Evolutionary conservation across 2,797 vertebrate species (phyloP).

Genomic region (Buceros bicornis): DNA sequence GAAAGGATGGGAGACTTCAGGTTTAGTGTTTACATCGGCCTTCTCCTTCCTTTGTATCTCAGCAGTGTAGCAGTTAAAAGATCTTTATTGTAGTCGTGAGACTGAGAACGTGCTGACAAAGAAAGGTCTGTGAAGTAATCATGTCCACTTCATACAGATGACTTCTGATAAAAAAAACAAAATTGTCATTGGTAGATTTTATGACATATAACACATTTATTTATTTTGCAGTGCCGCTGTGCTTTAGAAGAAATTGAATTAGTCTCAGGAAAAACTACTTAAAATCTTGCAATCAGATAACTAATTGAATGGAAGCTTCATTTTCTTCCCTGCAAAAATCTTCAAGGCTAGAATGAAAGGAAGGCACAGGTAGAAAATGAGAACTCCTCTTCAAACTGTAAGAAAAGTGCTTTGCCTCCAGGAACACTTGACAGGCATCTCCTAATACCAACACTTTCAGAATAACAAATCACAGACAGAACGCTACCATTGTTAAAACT

Average conservation of each 20-base stretch:
- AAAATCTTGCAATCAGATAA: neutral
- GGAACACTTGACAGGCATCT: neutral
- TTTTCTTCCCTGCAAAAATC: neutral
- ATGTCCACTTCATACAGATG: no score
- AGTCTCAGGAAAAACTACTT: neutral
- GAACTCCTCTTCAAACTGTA: neutral
- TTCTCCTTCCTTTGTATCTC: neutral
- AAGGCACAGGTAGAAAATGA: neutral
- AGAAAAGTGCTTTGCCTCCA: neutral
- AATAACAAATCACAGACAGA: neutral
- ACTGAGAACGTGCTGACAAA: neutral
- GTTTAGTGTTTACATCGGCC: neutral
- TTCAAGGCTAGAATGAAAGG: neutral
- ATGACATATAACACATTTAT: neutral
- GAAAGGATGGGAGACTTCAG: neutral
- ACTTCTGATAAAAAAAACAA: neutral
- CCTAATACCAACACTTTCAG: neutral
- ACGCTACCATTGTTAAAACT: neutral
- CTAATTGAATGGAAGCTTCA: neutral
- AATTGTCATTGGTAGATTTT: neutral
- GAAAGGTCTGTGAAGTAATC: neutral
- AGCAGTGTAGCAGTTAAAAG: neutral
- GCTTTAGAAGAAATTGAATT: neutral
- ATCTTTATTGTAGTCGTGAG: neutral
- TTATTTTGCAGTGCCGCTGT: neutral